Base-by-base conservation (phyloP, 2,797 vertebrate genomes). In the Erethizon dorsatum region DNA sequence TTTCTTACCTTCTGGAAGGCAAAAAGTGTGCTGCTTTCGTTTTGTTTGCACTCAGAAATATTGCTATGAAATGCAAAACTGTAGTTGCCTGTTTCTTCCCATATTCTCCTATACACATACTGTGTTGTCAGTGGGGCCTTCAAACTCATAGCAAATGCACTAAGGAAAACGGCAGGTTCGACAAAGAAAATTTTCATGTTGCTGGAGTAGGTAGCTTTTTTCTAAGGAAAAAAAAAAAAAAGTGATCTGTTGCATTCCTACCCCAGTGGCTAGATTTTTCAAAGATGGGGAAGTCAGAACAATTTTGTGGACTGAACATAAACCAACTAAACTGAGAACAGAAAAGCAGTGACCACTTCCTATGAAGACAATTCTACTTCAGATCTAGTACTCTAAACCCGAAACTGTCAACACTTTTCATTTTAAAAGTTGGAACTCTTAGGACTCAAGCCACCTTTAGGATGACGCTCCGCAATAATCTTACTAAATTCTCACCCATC, bases 141-240 rank as follows among this genome's bases (percentile, higher is more conserved):
- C 97, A 99, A 79, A 77, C 98, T 99, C 73, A 37, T 88, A 52
- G 99, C 99, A 85, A 99, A 99, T 0, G 99, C 95, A 54, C 99
- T 99, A n/a, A 99, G 37, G 69, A 99, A 99, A 94, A 99, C 98
- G 54, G 99, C 98, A 0, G 99, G 99, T 97, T 99, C 99, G 79
- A 99, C 99, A 0, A 99, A 98, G 85, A 98, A 98, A 82, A 99
- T 96, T 85, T 99, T 99, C 99, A 99, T 99, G 14, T 77, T 92
- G 96, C 92, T 65, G 15, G 67, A 24, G 69, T 6, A 31, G 17
- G 15, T 0, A 6, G 57, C 37, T 94, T 45, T 90, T 33, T 31
- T 90, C 33, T 26, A 5, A 4, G 67, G 59, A 14, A 47, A 41
- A 20, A 71, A 14, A 4, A 31, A 63, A 24, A 85, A 1, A 47